These are phyloP conservation scores for Motacilla alba DNA, from an alignment of 2,113 vertebrate genomes.

Conservation along the genomic window DNA sequence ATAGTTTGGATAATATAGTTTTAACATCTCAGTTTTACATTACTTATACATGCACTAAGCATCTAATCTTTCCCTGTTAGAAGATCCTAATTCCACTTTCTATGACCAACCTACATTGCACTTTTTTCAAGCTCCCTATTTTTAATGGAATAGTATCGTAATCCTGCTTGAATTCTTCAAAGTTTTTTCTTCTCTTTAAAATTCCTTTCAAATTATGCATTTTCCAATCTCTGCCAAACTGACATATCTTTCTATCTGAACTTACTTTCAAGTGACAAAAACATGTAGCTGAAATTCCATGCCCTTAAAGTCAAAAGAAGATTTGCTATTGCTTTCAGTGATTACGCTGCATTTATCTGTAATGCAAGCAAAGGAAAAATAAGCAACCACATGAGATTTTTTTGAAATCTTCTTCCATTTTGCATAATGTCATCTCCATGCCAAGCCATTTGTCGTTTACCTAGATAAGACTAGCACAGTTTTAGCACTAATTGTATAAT, in stretches of 20 bases:
- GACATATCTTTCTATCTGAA: not conserved
- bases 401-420: not conserved
- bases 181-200: not conserved
- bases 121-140: not conserved
- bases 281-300: not conserved
- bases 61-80: not conserved
- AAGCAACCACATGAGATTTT: not conserved
- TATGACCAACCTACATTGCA: not conserved
- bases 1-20: not conserved
- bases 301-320: not conserved
- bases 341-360: not conserved
- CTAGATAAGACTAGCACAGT: not conserved
- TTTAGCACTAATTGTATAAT: not conserved
- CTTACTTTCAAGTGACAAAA: not conserved
- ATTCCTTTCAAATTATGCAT: not conserved
- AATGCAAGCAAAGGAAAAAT: not conserved
- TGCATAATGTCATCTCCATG: not conserved
- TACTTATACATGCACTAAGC: not conserved
- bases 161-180: not conserved
- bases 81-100: not conserved
- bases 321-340: not conserved
- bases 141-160: not conserved
- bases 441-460: not conserved
- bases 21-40: not conserved
- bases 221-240: not conserved